Percentiles rank a stretch among this genome's conserved stretches.
Evolutionary conservation across 1,140 invertebrate genomes (phyloP).

Genomic region (Bombyx mandarina): DNA sequence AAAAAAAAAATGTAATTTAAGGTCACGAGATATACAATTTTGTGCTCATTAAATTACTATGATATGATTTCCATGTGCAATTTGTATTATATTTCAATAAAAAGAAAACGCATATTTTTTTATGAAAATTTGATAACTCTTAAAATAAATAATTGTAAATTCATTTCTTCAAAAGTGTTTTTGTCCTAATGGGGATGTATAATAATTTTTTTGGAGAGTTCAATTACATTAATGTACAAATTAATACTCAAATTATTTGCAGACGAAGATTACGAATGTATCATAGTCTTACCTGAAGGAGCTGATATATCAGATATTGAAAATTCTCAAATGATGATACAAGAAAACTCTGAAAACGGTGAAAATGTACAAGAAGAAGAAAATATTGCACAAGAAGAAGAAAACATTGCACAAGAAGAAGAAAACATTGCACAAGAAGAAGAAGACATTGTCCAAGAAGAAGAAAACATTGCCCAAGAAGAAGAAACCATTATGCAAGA

Average conservation of each 20-base stretch:
- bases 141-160: too few relatives aligned
- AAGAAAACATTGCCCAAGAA: constrained; percentile 11
- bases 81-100: too few relatives aligned
- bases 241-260: constrained; percentile 14
- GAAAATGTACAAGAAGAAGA: constrained; percentile 13
- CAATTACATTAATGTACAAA: not conserved
- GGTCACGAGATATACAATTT: too few relatives aligned
- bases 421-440: constrained; percentile 10
- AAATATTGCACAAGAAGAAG: constrained; percentile 10
- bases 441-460: constrained; percentile 9
- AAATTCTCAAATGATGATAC: constrained; percentile 32
- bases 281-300: constrained; percentile 57
- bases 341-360: constrained; percentile 11
- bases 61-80: too few relatives aligned
- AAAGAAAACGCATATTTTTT: too few relatives aligned
- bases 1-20: too few relatives aligned
- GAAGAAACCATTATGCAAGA: not conserved
- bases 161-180: too few relatives aligned
- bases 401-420: constrained; percentile 11
- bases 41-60: too few relatives aligned
- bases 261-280: constrained; percentile 60
- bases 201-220: too few relatives aligned
- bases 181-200: too few relatives aligned
- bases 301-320: constrained; percentile 31
- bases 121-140: too few relatives aligned